A percentile compares a stretch with the other conserved stretches of the same genome.
Evolutionary conservation across 2,888 invertebrate genomes (phyloP).

Genomic region (Hedychridium roseum): DNA sequence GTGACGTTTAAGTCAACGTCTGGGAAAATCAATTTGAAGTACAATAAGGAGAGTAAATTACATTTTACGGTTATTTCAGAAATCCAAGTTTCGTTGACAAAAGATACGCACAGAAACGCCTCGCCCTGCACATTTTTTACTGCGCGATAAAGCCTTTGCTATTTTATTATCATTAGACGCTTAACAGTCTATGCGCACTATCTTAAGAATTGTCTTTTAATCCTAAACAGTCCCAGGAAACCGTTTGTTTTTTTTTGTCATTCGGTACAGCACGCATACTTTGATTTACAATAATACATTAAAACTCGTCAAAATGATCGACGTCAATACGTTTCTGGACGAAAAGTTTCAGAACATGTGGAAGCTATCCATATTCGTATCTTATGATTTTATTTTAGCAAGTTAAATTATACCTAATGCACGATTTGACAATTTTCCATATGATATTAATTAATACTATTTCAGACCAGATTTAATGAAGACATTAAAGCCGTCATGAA

Average conservation of each 20-base stretch:
- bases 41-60: too few species aligned
- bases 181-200: slow-evolving; percentile 7
- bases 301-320: slow-evolving; percentile 32
- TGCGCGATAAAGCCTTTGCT: slow-evolving; percentile 1
- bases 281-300: slow-evolving; percentile 22
- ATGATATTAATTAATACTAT: too few species aligned
- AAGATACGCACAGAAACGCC: slow-evolving; percentile 5
- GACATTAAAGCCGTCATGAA: slow-evolving; percentile 3
- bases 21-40: too few species aligned
- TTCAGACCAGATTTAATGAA: too few species aligned
- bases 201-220: slow-evolving; percentile 29
- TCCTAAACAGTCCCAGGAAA: slow-evolving; percentile 23
- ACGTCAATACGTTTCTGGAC: too few species aligned
- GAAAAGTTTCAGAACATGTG: too few species aligned
- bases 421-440: too few species aligned
- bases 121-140: background rate
- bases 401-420: too few species aligned
- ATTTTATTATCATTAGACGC: slow-evolving; percentile 2
- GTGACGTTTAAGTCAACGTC: too few species aligned
- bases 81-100: background rate
- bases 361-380: too few species aligned
- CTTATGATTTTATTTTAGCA: too few species aligned
- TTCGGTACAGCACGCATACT: slow-evolving; percentile 29
- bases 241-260: slow-evolving; percentile 21
- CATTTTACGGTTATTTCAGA: too few species aligned